Conservation (phyloP, 2,797 vertebrate genomes). For the Enteromius thamalakanensis region DNA sequence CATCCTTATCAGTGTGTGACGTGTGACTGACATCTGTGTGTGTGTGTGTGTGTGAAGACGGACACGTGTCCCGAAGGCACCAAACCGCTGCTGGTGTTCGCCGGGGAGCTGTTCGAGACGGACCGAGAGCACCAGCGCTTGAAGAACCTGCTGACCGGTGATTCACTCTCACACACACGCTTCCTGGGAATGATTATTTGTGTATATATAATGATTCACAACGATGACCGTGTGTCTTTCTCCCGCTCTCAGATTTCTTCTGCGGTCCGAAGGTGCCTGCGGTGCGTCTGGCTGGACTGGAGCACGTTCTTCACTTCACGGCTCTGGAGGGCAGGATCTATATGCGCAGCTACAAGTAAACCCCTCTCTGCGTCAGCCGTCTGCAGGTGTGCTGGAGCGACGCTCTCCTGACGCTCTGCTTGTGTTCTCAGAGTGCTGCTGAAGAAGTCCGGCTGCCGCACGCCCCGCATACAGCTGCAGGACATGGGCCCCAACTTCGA, state of each 20-base stretch:
- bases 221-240: neutral
- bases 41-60: constrained; percentile 70
- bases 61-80: constrained; percentile 91
- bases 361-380: neutral
- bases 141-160: constrained; percentile 89
- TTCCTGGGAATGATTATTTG: too few relatives aligned
- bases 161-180: neutral
- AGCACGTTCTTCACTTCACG: constrained; percentile 91
- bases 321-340: constrained; percentile 90
- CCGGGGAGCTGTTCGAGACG: constrained; percentile 87
- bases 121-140: constrained; percentile 86
- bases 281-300: constrained; percentile 90
- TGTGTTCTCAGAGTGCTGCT: constrained; percentile 78
- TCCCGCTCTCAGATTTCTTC: constrained; percentile 87
- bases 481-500: constrained; percentile 94
- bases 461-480: constrained; percentile 92
- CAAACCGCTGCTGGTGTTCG: constrained; percentile 94
- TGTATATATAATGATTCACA: too few relatives aligned
- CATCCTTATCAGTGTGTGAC: too few relatives aligned
- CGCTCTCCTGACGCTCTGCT: neutral
- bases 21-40: neutral
- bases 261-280: constrained; percentile 86
- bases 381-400: neutral
- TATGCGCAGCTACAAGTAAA: constrained; percentile 94
- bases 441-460: constrained; percentile 96